Conservation (phyloP, 1,140 invertebrate genomes). For the Drosophila azteca region DNA sequence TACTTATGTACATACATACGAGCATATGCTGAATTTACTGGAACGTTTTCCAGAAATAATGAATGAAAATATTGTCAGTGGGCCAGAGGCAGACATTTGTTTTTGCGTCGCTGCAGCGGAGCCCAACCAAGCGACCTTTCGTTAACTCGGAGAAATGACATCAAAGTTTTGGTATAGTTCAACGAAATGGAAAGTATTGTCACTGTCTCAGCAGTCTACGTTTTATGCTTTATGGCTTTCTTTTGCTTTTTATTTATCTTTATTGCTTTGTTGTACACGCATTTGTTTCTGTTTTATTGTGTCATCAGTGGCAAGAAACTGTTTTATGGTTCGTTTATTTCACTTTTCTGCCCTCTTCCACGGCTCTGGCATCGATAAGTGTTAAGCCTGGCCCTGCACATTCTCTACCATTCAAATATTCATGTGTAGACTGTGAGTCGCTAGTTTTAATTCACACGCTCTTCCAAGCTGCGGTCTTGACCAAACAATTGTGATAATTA, state of each 20-base stretch:
- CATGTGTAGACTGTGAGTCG: constrained; percentile 6
- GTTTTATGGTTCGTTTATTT: constrained; percentile 15
- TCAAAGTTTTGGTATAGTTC: constrained; percentile 27
- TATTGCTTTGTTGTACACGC: constrained; percentile 19
- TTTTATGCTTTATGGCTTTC: constrained; percentile 37
- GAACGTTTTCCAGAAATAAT: constrained; percentile 14
- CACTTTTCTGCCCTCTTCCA: constrained; percentile 8
- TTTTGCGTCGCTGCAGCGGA: background rate
- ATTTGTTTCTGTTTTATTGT: constrained; percentile 43
- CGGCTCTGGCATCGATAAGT: constrained; percentile 2
- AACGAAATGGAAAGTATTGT: constrained; percentile 60
- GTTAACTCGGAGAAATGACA: constrained; percentile 28
- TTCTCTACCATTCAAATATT: constrained; percentile 11
- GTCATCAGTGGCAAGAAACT: constrained; percentile 18
- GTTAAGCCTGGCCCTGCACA: background rate
- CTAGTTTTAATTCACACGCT: constrained; percentile 16
- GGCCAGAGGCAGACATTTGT: constrained; percentile 10
- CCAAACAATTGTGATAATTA: constrained; percentile 6
- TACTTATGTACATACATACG: background rate
- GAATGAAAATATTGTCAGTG: constrained; percentile 32
- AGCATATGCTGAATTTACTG: constrained; percentile 10
- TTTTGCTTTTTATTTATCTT: constrained; percentile 40
- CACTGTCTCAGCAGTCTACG: constrained; percentile 3
- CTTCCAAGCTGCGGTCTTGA: background rate
- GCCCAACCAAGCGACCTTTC: constrained; percentile 30